Evolutionary conservation across 1,140 invertebrate species (phyloP).

Genomic region (Rhyzopertha dominica): DNA sequence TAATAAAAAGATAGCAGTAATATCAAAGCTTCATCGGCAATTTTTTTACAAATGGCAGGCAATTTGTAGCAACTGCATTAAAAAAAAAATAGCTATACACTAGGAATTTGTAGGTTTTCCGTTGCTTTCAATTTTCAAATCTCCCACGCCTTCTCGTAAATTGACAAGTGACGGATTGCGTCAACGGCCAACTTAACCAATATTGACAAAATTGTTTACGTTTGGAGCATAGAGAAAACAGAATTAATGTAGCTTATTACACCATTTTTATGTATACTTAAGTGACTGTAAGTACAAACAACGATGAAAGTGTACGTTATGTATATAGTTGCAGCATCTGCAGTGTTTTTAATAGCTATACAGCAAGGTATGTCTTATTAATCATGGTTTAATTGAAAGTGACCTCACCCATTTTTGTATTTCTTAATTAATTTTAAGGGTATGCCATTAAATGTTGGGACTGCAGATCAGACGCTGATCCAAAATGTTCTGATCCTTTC

Average conservation of each 20-base stretch:
- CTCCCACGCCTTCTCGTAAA: too few species aligned
- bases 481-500: slow-evolving; percentile 88
- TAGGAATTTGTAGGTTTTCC: too few species aligned
- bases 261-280: background rate
- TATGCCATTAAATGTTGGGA: slow-evolving; percentile 95
- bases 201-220: background rate
- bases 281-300: background rate
- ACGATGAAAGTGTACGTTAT: slow-evolving; percentile 1
- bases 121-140: too few species aligned
- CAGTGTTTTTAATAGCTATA: slow-evolving; percentile 3
- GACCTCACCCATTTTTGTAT: slow-evolving; percentile 11
- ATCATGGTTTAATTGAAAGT: slow-evolving; percentile 7
- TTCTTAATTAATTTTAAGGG: background rate
- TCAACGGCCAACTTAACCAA: slow-evolving; percentile 6
- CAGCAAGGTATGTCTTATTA: slow-evolving; percentile 11
- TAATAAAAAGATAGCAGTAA: too few species aligned
- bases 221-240: background rate
- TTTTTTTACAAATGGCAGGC: too few species aligned
- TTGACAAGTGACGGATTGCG: too few species aligned
- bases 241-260: background rate
- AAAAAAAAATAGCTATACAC: too few species aligned
- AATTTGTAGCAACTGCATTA: too few species aligned
- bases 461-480: slow-evolving; percentile 82
- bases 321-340: slow-evolving; percentile 7
- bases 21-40: too few species aligned